Base-by-base conservation (phyloP, 2,797 vertebrate genomes). In the Oreochromis mossambicus region DNA sequence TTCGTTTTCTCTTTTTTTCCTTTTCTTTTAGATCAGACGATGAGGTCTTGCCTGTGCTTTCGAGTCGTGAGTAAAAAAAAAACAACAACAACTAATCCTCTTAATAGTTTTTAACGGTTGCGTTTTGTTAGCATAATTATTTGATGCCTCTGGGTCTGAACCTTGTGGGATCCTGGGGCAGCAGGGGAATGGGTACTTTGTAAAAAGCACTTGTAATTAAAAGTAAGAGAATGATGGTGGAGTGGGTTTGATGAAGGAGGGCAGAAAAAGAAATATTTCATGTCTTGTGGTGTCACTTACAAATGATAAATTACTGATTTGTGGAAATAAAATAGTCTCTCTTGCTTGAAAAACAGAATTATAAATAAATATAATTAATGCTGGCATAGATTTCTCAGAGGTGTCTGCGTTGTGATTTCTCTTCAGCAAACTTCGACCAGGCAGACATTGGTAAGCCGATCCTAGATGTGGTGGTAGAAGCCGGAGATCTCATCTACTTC, bases 401-500 rank as follows among this genome's bases (percentile, higher is more conserved):
- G 7, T 5, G 7, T 55, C 51, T 6, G 6, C 48, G 73, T 79
- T 81, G 4, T 7, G 0, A 76, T 63, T 79, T 34, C 17, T 79
- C 79, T 89, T 2, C 84, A 97, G 97, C 91, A 14, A 99, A 99
- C 94, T 97, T 98, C 24, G 81, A 86, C 0, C 97, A 98, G 91
- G 78, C 92, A 0, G 97, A 98, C 63, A 97, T 99, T 0, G 97
- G 98, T 0, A 93, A 97, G 83, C 98, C 98, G 0, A 81, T 99
- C 85, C 88, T 99, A 86, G 98, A 99, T 21, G 96, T 97, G 0
- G 96, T 99, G 26, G 92, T 99, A n/a, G 98, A 99, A 90, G 95
- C 98, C 0, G 98, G 99, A 1, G 98, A 99, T 89, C 92, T 99
- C 82, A 97, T 99, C 12, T 99, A 99, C 91, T 98, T 99, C 52